Percentiles rank a stretch among this genome's conserved stretches.
Evolutionary conservation across 2,888 invertebrate species (phyloP).

Genomic region (Catocala nupta): DNA sequence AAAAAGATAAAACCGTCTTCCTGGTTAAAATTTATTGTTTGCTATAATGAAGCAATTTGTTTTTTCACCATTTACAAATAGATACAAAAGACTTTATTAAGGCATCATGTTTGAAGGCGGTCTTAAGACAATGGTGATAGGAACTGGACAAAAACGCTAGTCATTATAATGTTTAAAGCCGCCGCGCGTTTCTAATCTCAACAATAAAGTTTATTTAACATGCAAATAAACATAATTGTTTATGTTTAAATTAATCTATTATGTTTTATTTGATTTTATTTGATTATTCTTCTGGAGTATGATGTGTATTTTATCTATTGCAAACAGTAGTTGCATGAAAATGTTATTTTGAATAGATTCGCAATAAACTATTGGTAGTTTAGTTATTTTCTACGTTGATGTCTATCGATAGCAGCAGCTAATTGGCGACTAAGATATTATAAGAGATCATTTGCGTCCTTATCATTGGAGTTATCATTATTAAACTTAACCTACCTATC

Average conservation of each 20-base stretch:
- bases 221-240: conserved; percentile 32
- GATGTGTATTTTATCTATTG: neutral
- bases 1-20: conserved; percentile 29
- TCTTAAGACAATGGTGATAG: conserved; percentile 44
- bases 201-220: conserved; percentile 33
- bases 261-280: conserved; percentile 4
- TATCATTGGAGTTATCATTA: too few species aligned
- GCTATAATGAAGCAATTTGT: conserved; percentile 43
- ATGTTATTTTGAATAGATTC: too few species aligned
- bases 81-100: conserved; percentile 43
- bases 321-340: too few species aligned
- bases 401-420: too few species aligned
- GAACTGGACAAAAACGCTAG: conserved; percentile 32
- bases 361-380: too few species aligned
- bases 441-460: too few species aligned
- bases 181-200: conserved; percentile 16
- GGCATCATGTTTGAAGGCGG: conserved; percentile 38
- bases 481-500: too few species aligned
- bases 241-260: conserved; percentile 13
- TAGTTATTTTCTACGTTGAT: too few species aligned
- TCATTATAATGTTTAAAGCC: conserved; percentile 29
- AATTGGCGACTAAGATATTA: too few species aligned
- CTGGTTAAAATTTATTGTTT: conserved; percentile 30
- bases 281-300: neutral
- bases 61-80: conserved; percentile 41